These are phyloP conservation scores for Enchytraeus crypticus DNA, from an alignment of 2,888 invertebrate genomes.

Conservation along the genomic window DNA sequence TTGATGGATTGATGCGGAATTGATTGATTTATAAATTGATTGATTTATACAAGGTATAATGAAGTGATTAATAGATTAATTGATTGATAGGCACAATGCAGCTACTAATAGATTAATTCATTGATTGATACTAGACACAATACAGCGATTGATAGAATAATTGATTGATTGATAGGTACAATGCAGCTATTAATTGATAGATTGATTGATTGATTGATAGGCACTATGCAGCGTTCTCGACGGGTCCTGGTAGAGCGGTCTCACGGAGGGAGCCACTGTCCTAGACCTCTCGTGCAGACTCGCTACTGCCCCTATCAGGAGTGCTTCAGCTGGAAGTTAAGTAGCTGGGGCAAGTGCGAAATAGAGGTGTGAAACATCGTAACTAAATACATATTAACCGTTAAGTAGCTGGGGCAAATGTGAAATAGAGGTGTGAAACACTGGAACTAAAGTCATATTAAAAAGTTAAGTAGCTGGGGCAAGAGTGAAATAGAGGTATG, in stretches of 20 bases:
- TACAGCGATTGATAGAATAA: too few species aligned
- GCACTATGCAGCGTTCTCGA: slow-evolving; percentile 14
- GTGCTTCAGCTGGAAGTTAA: slow-evolving; percentile 51
- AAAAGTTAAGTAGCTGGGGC: slow-evolving; percentile 38
- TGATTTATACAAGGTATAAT: too few species aligned
- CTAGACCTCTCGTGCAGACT: slow-evolving; percentile 53
- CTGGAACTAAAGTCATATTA: not conserved
- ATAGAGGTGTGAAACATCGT: slow-evolving; percentile 15
- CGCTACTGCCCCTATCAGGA: slow-evolving; percentile 59
- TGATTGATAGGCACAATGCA: too few species aligned
- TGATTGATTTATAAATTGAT: too few species aligned
- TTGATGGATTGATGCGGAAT: too few species aligned
- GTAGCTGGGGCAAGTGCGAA: slow-evolving; percentile 34
- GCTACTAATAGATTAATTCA: too few species aligned
- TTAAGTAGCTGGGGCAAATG: slow-evolving; percentile 7
- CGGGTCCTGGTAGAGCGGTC: slow-evolving; percentile 14
- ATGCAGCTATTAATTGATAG: too few species aligned
- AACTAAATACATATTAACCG: too few species aligned
- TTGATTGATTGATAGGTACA: too few species aligned
- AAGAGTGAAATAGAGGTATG: slow-evolving; percentile 13
- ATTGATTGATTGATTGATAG: slow-evolving; percentile 4
- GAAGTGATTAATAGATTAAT: too few species aligned
- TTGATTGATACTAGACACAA: too few species aligned
- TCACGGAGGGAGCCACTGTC: slow-evolving; percentile 56
- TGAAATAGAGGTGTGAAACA: not conserved